Conservation (phyloP, 2,113 vertebrate genomes). For the Willisornis vidua region DNA sequence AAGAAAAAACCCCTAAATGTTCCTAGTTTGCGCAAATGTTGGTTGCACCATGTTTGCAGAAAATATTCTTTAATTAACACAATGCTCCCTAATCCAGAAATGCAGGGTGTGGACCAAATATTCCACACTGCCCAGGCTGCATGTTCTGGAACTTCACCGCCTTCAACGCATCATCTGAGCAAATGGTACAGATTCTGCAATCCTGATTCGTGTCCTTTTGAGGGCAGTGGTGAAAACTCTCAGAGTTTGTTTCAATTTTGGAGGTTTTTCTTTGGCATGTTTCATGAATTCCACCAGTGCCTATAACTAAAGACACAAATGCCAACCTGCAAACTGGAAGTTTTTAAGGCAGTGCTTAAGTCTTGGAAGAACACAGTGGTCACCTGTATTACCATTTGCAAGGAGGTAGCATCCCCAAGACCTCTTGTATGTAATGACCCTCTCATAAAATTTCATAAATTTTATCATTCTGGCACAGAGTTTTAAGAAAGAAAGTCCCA, state of each 20-base stretch:
- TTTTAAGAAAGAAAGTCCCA: background rate
- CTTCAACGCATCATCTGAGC: background rate
- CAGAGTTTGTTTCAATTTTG: background rate
- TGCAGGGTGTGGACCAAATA: background rate
- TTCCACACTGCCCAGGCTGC: background rate
- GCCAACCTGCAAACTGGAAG: background rate
- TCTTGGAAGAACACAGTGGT: background rate
- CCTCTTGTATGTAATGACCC: background rate
- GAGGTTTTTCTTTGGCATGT: background rate
- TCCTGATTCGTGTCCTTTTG: background rate
- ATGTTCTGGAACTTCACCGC: background rate
- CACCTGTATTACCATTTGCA: background rate
- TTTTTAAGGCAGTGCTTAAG: background rate
- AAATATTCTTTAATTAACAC: background rate
- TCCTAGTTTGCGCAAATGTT: background rate
- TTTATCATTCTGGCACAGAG: background rate
- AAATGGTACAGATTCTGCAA: background rate
- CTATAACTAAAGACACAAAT: background rate
- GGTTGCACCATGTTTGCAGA: background rate
- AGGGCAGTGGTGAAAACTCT: background rate
- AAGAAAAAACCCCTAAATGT: background rate
- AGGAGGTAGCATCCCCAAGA: background rate
- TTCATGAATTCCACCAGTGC: background rate
- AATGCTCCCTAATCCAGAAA: background rate
- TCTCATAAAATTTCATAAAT: background rate